Evolutionary conservation across 2,113 vertebrate species (phyloP).

Genomic region (Pimephales promelas): DNA sequence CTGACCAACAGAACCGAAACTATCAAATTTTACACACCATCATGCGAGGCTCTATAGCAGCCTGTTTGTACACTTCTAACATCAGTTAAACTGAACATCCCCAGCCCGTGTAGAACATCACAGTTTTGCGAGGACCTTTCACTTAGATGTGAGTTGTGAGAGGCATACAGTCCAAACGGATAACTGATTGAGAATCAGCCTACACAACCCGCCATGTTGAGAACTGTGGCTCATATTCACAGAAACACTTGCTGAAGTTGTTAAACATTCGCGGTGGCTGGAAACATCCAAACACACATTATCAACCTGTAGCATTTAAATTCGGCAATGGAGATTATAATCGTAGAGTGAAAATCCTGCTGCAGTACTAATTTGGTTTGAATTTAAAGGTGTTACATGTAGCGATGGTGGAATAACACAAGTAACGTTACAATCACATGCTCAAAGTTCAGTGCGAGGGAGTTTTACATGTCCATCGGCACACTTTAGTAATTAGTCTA

Average conservation of each 20-base stretch:
- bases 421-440: slow-evolving; percentile 7
- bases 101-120: background rate
- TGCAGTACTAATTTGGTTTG: background rate
- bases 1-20: slow-evolving; percentile 33
- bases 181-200: slow-evolving; percentile 39
- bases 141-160: background rate
- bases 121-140: background rate
- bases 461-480: background rate
- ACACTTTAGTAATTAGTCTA: background rate
- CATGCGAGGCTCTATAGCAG: background rate
- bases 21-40: background rate
- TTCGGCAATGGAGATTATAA: background rate
- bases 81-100: background rate
- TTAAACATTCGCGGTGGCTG: background rate
- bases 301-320: slow-evolving; percentile 36
- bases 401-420: slow-evolving; percentile 10
- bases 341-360: too few species aligned
- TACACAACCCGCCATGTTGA: slow-evolving; percentile 55
- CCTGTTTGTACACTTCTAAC: background rate
- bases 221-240: background rate
- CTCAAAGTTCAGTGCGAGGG: slow-evolving; percentile 19
- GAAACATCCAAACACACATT: background rate
- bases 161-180: slow-evolving; percentile 30
- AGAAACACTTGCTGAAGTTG: slow-evolving; percentile 28
- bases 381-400: background rate